Base-by-base conservation (phyloP, 2,888 invertebrate species). In the Colletes collaris region DNA sequence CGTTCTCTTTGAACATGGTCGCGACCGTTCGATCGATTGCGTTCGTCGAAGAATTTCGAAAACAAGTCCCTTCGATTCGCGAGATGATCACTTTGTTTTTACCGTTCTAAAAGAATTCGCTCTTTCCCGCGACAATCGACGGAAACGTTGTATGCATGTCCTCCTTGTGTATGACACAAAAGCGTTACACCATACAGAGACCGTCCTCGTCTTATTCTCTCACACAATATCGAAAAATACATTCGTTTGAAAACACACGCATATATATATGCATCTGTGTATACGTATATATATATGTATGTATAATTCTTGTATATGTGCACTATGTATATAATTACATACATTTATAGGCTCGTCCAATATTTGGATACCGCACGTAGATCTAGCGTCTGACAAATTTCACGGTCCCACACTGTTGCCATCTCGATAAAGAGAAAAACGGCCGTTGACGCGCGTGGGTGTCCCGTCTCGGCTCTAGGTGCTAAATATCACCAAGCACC, bases 311-410 rank as follows among this genome's bases (percentile, higher is more conserved):
- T 79, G 76, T 82, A 69, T 83, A 83, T 81, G 76, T 78, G 70
- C 75, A 72, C 83, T 86, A 83, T 87, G 76, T 80, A 82, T 84
- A 83, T 80, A 58, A 84, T 87, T 89, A 87, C 85, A 84, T 86
- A 89, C 86, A 89, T 78, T 74, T 86, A 86, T 87, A 89, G 87
- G 85, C 86, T 88, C 85, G 74, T 83, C 82, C 89, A 87, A 88
- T 89, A 89, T 85, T 87, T 70, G 69, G 81, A 82, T 74, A 73
- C 68, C 78, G 79, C 76, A 72, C 19, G 52, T 63, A 46, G 44
- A 46, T 63, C 71, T 56, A 63, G 69, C 56, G 67, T 69, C 68
- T 63, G 71, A 68, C 63, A 58, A 70, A 40, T 62, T 27, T 71
- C 71, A 27, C 44, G 46, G 7, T 60, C 2, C 55, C 7, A 27